These are phyloP conservation scores for Aepyceros melampus DNA, from an alignment of 2,113 vertebrate species.

Conservation along the genomic window DNA sequence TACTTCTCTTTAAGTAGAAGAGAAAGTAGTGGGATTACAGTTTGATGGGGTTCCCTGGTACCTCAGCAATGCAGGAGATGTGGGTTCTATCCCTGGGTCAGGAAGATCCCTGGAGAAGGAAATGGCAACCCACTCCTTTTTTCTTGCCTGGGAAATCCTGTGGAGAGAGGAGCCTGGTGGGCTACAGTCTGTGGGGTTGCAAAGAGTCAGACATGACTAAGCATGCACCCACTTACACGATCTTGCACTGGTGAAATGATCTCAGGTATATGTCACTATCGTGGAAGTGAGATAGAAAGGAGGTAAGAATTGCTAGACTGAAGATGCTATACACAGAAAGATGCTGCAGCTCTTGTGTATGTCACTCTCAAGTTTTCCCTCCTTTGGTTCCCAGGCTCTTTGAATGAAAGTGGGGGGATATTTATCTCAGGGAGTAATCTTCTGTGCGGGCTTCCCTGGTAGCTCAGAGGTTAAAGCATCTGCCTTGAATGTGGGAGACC, in stretches of 20 bases:
- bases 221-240: not conserved
- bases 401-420: not conserved
- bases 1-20: not conserved
- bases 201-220: not conserved
- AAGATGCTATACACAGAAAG: not conserved
- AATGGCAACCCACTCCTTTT: not conserved
- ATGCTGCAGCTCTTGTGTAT: not conserved
- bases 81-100: not conserved
- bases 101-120: not conserved
- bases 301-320: not conserved
- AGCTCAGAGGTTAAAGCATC: no score
- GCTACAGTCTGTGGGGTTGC: not conserved
- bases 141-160: not conserved
- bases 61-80: not conserved
- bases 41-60: not conserved
- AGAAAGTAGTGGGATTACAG: not conserved
- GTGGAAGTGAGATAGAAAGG: not conserved
- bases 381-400: not conserved
- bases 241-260: not conserved
- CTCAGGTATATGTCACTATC: not conserved
- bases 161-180: not conserved
- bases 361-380: not conserved
- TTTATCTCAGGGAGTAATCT: not conserved
- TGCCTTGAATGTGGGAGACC: no score
- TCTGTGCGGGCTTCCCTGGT: no score